Conservation (phyloP, 1,140 invertebrate genomes). For the Drosophila mauritiana region DNA sequence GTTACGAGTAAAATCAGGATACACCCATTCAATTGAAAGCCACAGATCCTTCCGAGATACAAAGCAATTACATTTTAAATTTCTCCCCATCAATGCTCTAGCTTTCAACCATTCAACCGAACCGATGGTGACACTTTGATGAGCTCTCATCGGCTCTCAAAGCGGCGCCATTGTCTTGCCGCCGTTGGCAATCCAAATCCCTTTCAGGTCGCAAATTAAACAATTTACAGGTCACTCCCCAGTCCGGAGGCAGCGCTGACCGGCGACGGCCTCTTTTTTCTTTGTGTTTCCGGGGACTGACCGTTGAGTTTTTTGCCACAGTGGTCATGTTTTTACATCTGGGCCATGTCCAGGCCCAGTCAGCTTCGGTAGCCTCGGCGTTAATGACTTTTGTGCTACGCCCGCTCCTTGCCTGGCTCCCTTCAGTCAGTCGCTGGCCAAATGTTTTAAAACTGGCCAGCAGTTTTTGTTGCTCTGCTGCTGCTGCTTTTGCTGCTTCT, state of each 20-base stretch:
- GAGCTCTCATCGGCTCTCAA: constrained; percentile 15
- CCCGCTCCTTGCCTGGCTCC: constrained; percentile 28
- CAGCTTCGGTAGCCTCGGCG: constrained; percentile 65
- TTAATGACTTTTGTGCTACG: constrained; percentile 81
- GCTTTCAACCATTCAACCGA: constrained; percentile 35
- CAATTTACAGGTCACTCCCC: constrained; percentile 46
- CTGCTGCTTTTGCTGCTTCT: constrained; percentile 13
- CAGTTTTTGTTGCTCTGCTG: constrained; percentile 37
- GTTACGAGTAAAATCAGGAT: background rate
- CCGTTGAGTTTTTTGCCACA: constrained; percentile 77
- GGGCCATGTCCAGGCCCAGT: constrained; percentile 75
- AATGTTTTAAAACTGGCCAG: constrained; percentile 53
- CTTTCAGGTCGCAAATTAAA: constrained; percentile 11
- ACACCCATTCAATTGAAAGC: background rate
- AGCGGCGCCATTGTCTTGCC: constrained; percentile 5
- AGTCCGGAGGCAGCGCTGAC: constrained; percentile 12
- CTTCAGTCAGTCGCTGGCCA: constrained; percentile 20
- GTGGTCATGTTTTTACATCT: constrained; percentile 82
- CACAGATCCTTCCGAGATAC: constrained; percentile 2
- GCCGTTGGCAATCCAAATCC: constrained; percentile 1
- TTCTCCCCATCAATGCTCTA: background rate
- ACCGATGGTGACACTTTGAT: constrained; percentile 38
- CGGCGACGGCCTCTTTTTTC: constrained; percentile 23
- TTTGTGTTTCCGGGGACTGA: constrained; percentile 51
- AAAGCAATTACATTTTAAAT: constrained; percentile 24